Evolutionary conservation across 2,797 vertebrate genomes (phyloP), one percentile per base, ranked within the genome.

Genomic region (Chelidonichthys spinosus): DNA sequence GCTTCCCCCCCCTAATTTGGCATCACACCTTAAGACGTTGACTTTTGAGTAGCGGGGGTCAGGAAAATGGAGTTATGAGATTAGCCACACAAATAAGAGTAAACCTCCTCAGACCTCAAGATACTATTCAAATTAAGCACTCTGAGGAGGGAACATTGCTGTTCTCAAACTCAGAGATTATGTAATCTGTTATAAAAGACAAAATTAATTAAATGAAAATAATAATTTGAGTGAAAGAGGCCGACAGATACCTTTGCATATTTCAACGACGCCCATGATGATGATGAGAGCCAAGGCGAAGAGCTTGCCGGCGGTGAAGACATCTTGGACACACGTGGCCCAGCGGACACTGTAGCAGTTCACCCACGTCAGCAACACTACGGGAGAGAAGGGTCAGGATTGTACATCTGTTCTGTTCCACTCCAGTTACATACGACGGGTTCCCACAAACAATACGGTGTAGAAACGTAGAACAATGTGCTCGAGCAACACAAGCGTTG

Each of bases 311-410:
- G 93, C 90, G 0, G 96, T 96, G 86, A 96, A 96, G 74, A 96
- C 46, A 63, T 96, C 95, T 84, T 97, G 96, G 36, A 95, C 93
- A 1, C 92, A 90, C 0, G 94, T 96, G 37, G 96, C 96, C 96
- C 94, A 96, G 47, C 94, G 94, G 60, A 96, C 95, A 32, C 95
- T 97, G 91, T 90, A 63, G 79, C 95, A 96, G 88, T 96, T 96
- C 85, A 96, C 93, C 95, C 96, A 96, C 0, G 96, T 97, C 83
- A 96, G 84, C 61, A 96, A 78, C 89, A 96, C 95, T 96, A 32
- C 46, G 37, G 14, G 44, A 61, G 36, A 74, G 15, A 69, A 17
- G 17, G 17, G 18, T 49, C 33, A 37, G 3, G n/a, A 14, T 11
- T 4, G 39, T 4, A 44, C 2, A 32, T 11, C 3, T 1, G 4